phyloP scores from a whole-genome alignment of 2,888 invertebrate genomes.

The Selenia dentaria region DNA sequence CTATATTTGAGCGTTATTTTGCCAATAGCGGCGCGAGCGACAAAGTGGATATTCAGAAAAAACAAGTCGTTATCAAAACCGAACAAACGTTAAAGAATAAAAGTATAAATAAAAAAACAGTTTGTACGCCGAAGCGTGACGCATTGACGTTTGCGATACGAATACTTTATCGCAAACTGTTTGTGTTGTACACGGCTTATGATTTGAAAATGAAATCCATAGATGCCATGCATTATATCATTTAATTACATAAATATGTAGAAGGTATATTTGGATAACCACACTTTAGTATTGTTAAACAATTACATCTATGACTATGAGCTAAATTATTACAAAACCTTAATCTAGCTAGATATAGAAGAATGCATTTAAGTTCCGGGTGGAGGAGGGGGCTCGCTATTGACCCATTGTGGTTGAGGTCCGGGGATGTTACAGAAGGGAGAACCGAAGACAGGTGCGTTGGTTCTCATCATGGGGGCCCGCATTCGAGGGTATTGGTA shows the following conservation, averaged over 20 bases:
- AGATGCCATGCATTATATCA: slow-evolving; percentile 59
- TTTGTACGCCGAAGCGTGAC: too few relatives aligned
- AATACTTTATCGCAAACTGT: too few relatives aligned
- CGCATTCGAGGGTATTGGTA: slow-evolving; percentile 58
- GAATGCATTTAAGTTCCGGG: slow-evolving; percentile 62
- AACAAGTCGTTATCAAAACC: too few relatives aligned
- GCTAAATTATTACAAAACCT: slow-evolving; percentile 35
- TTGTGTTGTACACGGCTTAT: too few relatives aligned
- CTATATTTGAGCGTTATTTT: too few relatives aligned
- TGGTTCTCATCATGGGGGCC: slow-evolving; percentile 43
- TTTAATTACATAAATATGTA: slow-evolving; percentile 78
- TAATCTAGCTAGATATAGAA: slow-evolving; percentile 31
- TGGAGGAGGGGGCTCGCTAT: slow-evolving; percentile 65
- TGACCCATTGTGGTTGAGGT: slow-evolving; percentile 60
- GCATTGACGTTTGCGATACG: too few relatives aligned
- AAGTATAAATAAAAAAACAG: too few relatives aligned
- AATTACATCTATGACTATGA: slow-evolving; percentile 39
- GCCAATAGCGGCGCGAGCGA: too few relatives aligned
- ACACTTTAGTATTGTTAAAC: slow-evolving; percentile 74
- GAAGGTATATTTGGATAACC: slow-evolving; percentile 73
- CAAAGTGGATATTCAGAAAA: too few relatives aligned
- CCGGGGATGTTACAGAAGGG: slow-evolving; percentile 51
- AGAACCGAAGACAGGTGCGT: slow-evolving; percentile 54
- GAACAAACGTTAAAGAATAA: too few relatives aligned
- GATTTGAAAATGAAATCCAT: slow-evolving; percentile 21